Base-by-base conservation (phyloP, 2,888 invertebrate species). In the Melikaiella ostensackeni region DNA sequence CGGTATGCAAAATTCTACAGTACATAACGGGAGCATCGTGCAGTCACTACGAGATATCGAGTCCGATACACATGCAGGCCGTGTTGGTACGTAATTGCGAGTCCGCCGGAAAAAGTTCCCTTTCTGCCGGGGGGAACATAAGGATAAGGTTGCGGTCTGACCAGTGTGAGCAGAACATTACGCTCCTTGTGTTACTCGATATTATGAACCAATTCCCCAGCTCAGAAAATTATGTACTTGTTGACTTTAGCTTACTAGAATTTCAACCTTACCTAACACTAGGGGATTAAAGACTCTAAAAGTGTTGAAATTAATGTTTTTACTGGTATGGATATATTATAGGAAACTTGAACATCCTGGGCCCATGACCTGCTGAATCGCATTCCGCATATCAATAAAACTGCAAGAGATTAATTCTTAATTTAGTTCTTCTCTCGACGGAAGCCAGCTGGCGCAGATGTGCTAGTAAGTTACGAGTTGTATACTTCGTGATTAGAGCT, bases 141-240 rank as follows among this genome's bases (percentile, higher is more conserved):
- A 73, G 79, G 79, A 84, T 84, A 83, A 80, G 79, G 78, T 84
- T 84, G 79, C 84, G 27, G 77, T 61, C 80, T 73, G 79, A 83
- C 79, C 77, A 75, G 79, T 79, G 77, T 73, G 77, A 50, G 75
- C 73, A 61, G 77, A 74, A 75, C 64, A 79, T 84, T 83, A 78
- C 55, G 83, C 85, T 82, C 75, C 84, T 81, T 82, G 84, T 84
- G 80, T 84, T 85, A 85, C 85, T 78, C 80, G 77, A 50, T 61
- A 61, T 74, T 76, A 74, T 63, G 24, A 59, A 59, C 59, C 59
- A 59, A 59, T 59, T 59, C 64, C 70, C 16, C n/a, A 46, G 35
- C 30, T 70, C 59, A 70, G 62, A 75, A 75, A 79, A 79, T 79
- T 77, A 77, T 66, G 75, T 63, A 76, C 59, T 27, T 24, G 27